Conservation (phyloP, 92 coral and sea anemone genomes). For the Paramuricea clavata region DNA sequence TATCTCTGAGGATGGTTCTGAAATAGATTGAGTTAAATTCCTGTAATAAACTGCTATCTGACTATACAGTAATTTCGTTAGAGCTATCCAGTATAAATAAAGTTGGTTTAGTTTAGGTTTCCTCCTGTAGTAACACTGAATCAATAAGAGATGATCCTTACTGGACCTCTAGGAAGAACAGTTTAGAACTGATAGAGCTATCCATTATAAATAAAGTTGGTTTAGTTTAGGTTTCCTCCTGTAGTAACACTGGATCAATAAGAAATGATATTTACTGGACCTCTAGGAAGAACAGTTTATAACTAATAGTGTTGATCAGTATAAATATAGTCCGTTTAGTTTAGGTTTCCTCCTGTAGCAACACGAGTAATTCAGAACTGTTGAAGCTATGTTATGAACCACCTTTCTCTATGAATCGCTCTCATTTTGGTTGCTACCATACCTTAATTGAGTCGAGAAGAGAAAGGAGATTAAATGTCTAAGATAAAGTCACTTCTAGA, state of each 20-base stretch:
- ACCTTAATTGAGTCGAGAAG: constrained; percentile 79
- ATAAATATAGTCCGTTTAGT: not conserved
- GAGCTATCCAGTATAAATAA: not conserved
- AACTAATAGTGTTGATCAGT: too few species aligned
- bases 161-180: not conserved
- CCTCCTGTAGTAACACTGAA: too few species aligned
- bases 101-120: too few species aligned
- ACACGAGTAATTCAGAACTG: too few species aligned
- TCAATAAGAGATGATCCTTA: too few species aligned
- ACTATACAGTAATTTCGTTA: not conserved
- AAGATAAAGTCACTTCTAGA: constrained; percentile 40
- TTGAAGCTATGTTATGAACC: not conserved
- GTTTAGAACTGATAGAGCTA: not conserved
- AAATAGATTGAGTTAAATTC: too few species aligned
- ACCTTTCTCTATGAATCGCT: constrained; percentile 53
- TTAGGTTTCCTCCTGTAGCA: too few species aligned
- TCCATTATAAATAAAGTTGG: too few species aligned
- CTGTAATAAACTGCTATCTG: too few species aligned
- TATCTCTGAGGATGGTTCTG: not conserved
- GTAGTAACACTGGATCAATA: not conserved
- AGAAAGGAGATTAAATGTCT: constrained; percentile 74
- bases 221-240: not conserved
- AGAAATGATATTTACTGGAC: not conserved
- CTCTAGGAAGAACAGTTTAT: too few species aligned
- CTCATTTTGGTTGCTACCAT: constrained; percentile 40